Percentiles rank a stretch among this genome's conserved stretches.
phyloP scores from a whole-genome alignment of 2,113 vertebrate species.

The Todiramphus saurophagus region DNA sequence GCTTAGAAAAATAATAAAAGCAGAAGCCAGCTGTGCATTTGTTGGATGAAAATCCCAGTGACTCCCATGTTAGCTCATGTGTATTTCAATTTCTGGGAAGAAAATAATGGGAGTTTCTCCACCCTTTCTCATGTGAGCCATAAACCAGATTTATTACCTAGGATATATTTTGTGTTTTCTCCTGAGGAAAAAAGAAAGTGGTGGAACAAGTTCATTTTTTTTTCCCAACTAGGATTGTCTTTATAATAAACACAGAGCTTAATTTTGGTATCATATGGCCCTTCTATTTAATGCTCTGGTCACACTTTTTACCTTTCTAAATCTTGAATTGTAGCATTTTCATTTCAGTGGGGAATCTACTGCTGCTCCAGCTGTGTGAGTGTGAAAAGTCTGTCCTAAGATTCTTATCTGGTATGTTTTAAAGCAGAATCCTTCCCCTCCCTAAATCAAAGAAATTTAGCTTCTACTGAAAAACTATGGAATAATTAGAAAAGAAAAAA shows the following conservation, averaged over 20 bases:
- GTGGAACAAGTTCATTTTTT: constrained; percentile 68
- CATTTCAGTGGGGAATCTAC: constrained; percentile 55
- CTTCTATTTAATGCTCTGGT: constrained; percentile 56
- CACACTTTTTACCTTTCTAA: constrained; percentile 68
- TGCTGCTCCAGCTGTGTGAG: constrained; percentile 55
- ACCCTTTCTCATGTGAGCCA: constrained; percentile 70
- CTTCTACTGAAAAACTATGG: background rate
- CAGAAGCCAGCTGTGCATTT: constrained; percentile 63
- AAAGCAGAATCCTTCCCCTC: background rate
- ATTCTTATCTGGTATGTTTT: constrained; percentile 4
- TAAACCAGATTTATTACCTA: constrained; percentile 72
- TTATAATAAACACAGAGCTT: constrained; percentile 63
- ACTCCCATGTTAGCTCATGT: constrained; percentile 63
- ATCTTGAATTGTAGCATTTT: constrained; percentile 44
- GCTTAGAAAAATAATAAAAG: constrained; percentile 62
- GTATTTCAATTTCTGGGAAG: constrained; percentile 68
- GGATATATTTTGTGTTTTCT: constrained; percentile 67
- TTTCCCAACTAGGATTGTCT: constrained; percentile 66
- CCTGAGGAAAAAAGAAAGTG: constrained; percentile 61
- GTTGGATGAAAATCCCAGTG: constrained; percentile 58
- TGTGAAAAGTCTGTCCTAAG: background rate
- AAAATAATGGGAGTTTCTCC: constrained; percentile 69
- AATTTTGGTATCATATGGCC: constrained; percentile 59
- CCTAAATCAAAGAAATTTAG: constrained; percentile 9
- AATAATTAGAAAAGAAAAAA: background rate